Evolutionary conservation across 2,888 invertebrate species (phyloP).

Genomic region (Yponomeuta malinellus): DNA sequence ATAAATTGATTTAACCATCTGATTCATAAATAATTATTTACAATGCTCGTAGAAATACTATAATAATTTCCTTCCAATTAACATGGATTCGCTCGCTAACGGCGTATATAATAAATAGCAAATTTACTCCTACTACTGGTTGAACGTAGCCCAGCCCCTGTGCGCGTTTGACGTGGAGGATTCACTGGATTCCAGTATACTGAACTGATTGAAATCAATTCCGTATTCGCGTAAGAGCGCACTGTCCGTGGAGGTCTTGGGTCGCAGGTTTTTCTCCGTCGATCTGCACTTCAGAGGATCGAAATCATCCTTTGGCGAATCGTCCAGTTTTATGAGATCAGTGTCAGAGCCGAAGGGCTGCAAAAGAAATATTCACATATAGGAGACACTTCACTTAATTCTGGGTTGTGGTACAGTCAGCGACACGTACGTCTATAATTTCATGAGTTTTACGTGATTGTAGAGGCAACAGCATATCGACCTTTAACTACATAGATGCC

Average conservation of each 20-base stretch:
- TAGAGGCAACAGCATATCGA: neutral
- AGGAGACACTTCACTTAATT: neutral
- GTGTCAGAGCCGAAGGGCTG: constrained; percentile 63
- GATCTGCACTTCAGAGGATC: constrained; percentile 60
- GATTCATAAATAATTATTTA: constrained; percentile 21
- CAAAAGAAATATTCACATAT: constrained; percentile 46
- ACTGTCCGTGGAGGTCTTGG: constrained; percentile 69
- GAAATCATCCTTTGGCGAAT: constrained; percentile 60
- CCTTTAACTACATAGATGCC: too few relatives aligned
- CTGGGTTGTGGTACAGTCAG: neutral
- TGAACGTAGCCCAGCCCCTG: constrained; percentile 66
- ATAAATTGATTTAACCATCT: constrained; percentile 10
- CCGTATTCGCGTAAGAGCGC: constrained; percentile 85
- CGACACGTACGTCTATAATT: neutral
- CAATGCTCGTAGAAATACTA: constrained; percentile 15
- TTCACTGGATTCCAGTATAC: constrained; percentile 63
- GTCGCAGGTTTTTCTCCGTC: constrained; percentile 52
- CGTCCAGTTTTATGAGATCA: constrained; percentile 67
- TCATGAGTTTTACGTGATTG: neutral
- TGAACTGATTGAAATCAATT: constrained; percentile 77
- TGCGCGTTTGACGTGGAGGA: constrained; percentile 40
- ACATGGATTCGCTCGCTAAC: neutral
- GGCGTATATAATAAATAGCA: neutral
- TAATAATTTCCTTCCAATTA: constrained; percentile 1
- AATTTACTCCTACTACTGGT: constrained; percentile 30